Evolutionary conservation across 2,888 invertebrate species (phyloP), one percentile per base, ranked within the genome.

Genomic region (Lordiphosa fenestrarum): DNA sequence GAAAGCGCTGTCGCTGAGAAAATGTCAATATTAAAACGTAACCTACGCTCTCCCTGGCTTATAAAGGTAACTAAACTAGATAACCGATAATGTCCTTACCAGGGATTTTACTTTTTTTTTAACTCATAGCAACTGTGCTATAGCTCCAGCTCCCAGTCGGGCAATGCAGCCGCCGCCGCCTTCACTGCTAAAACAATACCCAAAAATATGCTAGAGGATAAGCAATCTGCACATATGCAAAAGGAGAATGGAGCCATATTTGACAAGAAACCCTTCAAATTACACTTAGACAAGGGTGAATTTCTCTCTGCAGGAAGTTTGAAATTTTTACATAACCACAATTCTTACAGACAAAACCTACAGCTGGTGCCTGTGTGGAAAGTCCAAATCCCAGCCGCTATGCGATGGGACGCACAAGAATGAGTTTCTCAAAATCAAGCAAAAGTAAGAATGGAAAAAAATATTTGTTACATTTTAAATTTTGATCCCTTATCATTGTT

Each of bases 311-410:
- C 4, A 19, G 19, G 19, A 19, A 19, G 4, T 19, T 19, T 19
- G 19, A 13, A 41, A 49, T 48, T 57, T 61, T 85, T 70, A 69
- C 57, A 76, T 69, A 82, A 72, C 59, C 55, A 62, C 65, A 53
- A 71, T 55, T 44, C 21, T 6, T 23, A n/a, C 51, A 89, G 94
- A 92, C 36, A 96, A 96, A 89, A 92, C 90, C 1, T 98, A 98
- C 88, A 89, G 92, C 25, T 99, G 98, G 98, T 99, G 99, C 88
- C 90, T 95, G 0, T 99, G 99, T 90, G 99, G 99, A 0, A 93
- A 94, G 69, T 98, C 98, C 63, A 95, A 96, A 86, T 92, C 90
- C 21, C 98, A 99, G 91, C 99, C 99, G 0, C 91, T 99, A 40
- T 99, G 99, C 90, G 99, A 99, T 91, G 96, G 96, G 12, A 95